phyloP scores from a whole-genome alignment of 2,797 vertebrate genomes.

The Coregonus suidteri region DNA sequence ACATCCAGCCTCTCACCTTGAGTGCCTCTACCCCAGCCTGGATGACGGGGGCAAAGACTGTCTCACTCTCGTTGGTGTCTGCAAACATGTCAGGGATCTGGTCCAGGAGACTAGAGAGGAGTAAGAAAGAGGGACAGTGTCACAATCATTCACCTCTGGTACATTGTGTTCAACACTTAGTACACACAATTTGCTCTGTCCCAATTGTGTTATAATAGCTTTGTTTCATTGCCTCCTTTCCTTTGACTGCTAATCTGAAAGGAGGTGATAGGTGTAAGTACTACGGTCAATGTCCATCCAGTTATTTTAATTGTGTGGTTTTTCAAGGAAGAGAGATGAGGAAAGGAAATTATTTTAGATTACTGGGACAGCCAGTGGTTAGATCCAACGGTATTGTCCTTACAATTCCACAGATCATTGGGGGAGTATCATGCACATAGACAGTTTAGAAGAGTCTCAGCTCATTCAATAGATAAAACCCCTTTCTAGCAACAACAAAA shows the following conservation, averaged over 20 bases:
- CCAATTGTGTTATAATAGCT: neutral
- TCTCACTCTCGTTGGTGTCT: slow-evolving; percentile 92
- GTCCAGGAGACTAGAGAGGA: slow-evolving; percentile 84
- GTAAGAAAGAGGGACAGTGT: slow-evolving; percentile 8
- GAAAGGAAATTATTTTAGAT: neutral
- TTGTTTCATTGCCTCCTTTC: neutral
- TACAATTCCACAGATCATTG: neutral
- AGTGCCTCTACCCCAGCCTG: slow-evolving; percentile 95
- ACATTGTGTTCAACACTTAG: neutral
- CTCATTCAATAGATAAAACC: neutral
- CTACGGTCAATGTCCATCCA: neutral
- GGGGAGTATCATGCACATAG: neutral
- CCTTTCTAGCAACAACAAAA: neutral
- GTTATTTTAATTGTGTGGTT: neutral
- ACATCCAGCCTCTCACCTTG: slow-evolving; percentile 80
- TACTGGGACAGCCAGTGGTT: neutral
- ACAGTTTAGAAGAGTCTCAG: neutral
- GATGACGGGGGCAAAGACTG: slow-evolving; percentile 91
- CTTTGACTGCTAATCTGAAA: too few relatives aligned
- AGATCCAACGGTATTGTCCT: neutral
- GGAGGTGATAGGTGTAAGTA: neutral
- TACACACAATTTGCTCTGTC: neutral
- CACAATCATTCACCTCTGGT: neutral
- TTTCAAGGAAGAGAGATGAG: neutral
- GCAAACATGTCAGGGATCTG: slow-evolving; percentile 98